A percentile compares a stretch with the other conserved stretches of the same genome.
Conservation (phyloP, 2,888 invertebrate genomes). For the Latheticus oryzae region DNA sequence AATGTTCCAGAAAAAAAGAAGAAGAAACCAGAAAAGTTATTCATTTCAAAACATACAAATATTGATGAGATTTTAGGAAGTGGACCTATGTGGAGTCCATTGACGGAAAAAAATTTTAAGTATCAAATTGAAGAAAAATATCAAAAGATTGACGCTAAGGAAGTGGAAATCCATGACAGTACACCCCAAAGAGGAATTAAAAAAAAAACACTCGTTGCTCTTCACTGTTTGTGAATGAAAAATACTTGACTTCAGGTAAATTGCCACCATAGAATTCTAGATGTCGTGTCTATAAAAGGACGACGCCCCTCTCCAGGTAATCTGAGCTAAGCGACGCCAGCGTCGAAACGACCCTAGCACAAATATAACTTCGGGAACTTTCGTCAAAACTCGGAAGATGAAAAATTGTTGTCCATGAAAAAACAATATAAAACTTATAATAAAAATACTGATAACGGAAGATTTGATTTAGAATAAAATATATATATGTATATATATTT, state of each 20-base stretch:
- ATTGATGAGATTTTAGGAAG: conserved; percentile 90
- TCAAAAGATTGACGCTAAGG: conserved; percentile 81
- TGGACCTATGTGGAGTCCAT: conserved; percentile 72
- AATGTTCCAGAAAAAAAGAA: conserved; percentile 67
- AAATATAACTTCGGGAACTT: conserved; percentile 44
- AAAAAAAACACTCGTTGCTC: no score
- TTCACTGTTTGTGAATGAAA: conserved; percentile 14
- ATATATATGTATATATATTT: no score
- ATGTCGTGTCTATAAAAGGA: conserved; percentile 65
- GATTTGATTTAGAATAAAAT: no score
- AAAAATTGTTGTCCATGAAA: no score
- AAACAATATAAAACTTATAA: no score
- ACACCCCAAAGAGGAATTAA: conserved; percentile 77
- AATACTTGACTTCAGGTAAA: conserved; percentile 31
- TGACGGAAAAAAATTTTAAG: conserved; percentile 70
- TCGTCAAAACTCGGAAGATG: no score
- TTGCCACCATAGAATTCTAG: conserved; percentile 22
- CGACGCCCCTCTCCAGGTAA: conserved; percentile 65
- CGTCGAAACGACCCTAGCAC: conserved; percentile 42
- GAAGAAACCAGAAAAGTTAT: conserved; percentile 69
- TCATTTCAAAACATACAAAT: conserved; percentile 87
- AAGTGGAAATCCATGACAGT: conserved; percentile 81
- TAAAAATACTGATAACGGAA: no score
- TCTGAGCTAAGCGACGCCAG: conserved; percentile 61
- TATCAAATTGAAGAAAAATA: conserved; percentile 66